Conservation (phyloP, 2,888 invertebrate genomes). For the Sarcophaga rosellei region DNA sequence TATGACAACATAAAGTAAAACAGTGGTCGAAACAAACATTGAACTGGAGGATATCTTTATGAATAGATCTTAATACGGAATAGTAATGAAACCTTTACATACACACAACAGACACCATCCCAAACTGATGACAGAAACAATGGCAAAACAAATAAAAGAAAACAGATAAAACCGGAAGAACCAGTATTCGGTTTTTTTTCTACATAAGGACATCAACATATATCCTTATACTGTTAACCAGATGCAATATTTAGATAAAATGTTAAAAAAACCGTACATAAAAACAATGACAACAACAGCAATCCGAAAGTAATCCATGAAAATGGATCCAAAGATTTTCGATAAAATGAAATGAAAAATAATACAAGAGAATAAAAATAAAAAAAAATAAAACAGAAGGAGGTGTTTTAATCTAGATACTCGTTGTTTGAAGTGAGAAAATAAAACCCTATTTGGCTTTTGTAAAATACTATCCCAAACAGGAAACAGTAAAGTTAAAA, state of each 20-base stretch:
- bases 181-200: not conserved
- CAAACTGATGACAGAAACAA: slow-evolving; percentile 28
- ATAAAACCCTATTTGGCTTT: slow-evolving; percentile 1
- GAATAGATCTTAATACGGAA: slow-evolving; percentile 38
- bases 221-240: slow-evolving; percentile 12
- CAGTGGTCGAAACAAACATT: slow-evolving; percentile 30
- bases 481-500: too few species aligned
- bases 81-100: slow-evolving; percentile 45
- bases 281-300: slow-evolving; percentile 25
- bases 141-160: slow-evolving; percentile 47
- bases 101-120: slow-evolving; percentile 22
- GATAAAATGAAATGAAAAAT: slow-evolving; percentile 38
- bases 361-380: not conserved
- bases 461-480: too few species aligned
- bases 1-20: not conserved
- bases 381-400: not conserved
- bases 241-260: slow-evolving; percentile 57
- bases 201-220: not conserved
- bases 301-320: slow-evolving; percentile 48
- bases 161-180: slow-evolving; percentile 56
- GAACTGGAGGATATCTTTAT: slow-evolving; percentile 31
- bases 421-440: slow-evolving; percentile 48
- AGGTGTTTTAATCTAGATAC: slow-evolving; percentile 48
- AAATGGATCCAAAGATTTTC: slow-evolving; percentile 52
- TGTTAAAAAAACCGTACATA: not conserved